Base-by-base conservation (phyloP, 2,113 vertebrate species). In the Onychostruthus taczanowskii region DNA sequence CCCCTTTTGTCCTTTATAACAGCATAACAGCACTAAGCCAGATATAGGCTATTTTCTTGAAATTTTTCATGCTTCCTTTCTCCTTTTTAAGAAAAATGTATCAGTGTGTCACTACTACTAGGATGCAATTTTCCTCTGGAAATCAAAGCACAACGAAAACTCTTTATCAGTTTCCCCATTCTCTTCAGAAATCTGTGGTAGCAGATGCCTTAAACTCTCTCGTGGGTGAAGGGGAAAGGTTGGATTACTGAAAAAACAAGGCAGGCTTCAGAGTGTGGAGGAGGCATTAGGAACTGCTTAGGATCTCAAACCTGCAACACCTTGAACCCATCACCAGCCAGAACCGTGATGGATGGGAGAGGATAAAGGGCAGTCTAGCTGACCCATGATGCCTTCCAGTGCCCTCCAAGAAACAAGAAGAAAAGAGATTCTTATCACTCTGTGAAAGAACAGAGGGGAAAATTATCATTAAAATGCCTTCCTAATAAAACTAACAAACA, bases 161-260 rank as follows among this genome's bases (percentile, higher is more conserved):
- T 69, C 75, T 93, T 91, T 94, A 90, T 93, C 87, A 91, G 91
- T 91, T 90, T 85, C 72, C 16, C 61, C 1, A 1, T 69, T 67
- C 76, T 79, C 89, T 67, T 75, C 86, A 93, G 91, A 96, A 86
- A 69, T 62, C 84, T 87, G 87, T 93, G 86, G 91, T 50, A 96
- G 94, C 96, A 97, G 87, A 96, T 96, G 93, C 93, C 92, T 97
- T 96, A 95, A 97, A 95, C 91, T 84, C 94, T 96, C 94, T 89
- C 17, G 87, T 89, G 84, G 89, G 83, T 91, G 94, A 93, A 95
- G 94, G 84, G 95, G 89, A 92, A 94, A 96, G 93, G 90, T 96
- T 96, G 95, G 87, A 74, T 97, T 97, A 97, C 96, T 96, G 96
- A 97, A 96, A 97, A 96, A 97, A 97, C 97, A 97, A 97, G 90